Base-by-base conservation (phyloP, 2,113 vertebrate species). In the Colius striatus region DNA sequence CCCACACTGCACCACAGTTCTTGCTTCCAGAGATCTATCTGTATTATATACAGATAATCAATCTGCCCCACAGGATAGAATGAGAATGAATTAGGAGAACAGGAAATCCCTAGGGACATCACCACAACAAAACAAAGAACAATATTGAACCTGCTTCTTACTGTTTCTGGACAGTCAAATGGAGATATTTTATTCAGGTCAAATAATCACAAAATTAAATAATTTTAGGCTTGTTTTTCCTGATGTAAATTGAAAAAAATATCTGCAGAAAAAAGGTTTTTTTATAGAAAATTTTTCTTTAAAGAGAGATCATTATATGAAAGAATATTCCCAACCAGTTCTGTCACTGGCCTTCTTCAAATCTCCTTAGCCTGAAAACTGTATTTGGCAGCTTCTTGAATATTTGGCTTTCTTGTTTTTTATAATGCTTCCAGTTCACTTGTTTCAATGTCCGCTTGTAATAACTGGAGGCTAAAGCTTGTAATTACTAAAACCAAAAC, bases 71-170 rank as follows among this genome's bases (percentile, higher is more conserved):
- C 26, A 80, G 32, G 8, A 3, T 9, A 75, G 47, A 57, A 62
- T 45, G 14, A 32, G 32, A 84, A 87, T 48, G 13, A 84, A 22
- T 27, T 26, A 57, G 19, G 21, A 65, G 36, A 77, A 80, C 3
- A 63, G 19, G 13, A 71, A 72, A 60, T n/a, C 43, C 13, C 17
- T 27, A 25, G 51, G 23, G 51, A 85, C 10, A 45, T 5, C 17
- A 66, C 9, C 17, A 43, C 13, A 79, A n/a, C 21, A 91, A 94
- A 87, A 16, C 8, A 53, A 84, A 84, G 13, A 82, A n/a, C 36
- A 43, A 48, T 62, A 70, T 22, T 74, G 26, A 83, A 83, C 25
- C 0, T 0, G 6, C 7, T 78, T 8, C 29, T 30, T 55, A 30
- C 2, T 12, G 2, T 50, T 87, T 65, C 58, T 66, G 51, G 10